phyloP scores from a whole-genome alignment of 2,888 invertebrate genomes.

The Anthophora plumipes region DNA sequence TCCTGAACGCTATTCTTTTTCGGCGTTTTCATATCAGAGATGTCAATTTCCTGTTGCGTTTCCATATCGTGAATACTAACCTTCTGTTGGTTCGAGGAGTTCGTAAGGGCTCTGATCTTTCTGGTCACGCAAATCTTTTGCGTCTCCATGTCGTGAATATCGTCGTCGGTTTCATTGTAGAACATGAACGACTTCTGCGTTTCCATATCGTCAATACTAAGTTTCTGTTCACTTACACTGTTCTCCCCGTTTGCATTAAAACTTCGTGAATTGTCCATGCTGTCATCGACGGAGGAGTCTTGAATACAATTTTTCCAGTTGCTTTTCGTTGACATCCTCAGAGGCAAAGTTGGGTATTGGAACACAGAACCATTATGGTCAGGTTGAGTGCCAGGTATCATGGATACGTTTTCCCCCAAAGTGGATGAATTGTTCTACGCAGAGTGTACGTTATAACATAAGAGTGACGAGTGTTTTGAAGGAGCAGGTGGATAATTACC shows the following conservation, averaged over 20 bases:
- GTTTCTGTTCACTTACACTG: slow-evolving; percentile 10
- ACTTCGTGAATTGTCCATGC: slow-evolving; percentile 9
- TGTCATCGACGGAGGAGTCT: slow-evolving; percentile 4
- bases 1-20: slow-evolving; percentile 3
- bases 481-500: slow-evolving; percentile 56
- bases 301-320: background rate
- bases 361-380: slow-evolving; percentile 19
- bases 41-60: slow-evolving; percentile 46
- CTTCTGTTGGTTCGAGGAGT: background rate
- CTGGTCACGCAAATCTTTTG: slow-evolving; percentile 40
- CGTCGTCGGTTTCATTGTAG: background rate
- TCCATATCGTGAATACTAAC: slow-evolving; percentile 57
- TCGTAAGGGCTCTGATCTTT: background rate
- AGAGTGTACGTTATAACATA: background rate
- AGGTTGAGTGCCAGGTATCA: slow-evolving; percentile 48
- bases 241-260: background rate
- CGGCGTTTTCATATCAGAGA: slow-evolving; percentile 32
- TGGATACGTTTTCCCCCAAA: slow-evolving; percentile 32
- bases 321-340: slow-evolving; percentile 5
- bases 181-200: slow-evolving; percentile 52
- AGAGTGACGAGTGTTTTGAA: too few relatives aligned
- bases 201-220: slow-evolving; percentile 64
- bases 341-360: slow-evolving; percentile 35
- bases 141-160: slow-evolving; percentile 64
- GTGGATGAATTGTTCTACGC: slow-evolving; percentile 51